Evolutionary conservation across 92 coral and sea anemone species (phyloP), one percentile per base, ranked within the genome.

Genomic region (Galaxea fascicularis): DNA sequence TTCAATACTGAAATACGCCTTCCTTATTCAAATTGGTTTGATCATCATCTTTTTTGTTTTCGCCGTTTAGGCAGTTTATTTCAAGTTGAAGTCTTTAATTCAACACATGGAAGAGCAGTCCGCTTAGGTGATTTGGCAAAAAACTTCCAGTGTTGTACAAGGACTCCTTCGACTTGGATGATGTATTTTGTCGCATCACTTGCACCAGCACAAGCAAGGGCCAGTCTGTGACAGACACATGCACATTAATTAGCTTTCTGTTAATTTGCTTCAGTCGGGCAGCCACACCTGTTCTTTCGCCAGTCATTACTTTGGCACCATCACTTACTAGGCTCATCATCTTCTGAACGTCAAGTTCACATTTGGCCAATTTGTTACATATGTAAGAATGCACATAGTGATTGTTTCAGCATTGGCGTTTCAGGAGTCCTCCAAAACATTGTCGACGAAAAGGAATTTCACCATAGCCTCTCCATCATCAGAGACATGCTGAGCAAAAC

Each of bases 401-500:
- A 79, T 79, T 79, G 84, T 79, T 28, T 79, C 62, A 49, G 84
- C 84, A 79, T 79, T 79, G 84, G 84, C 84, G 30, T 75, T 65
- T 26, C 44, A 79, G 84, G 75, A 79, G 75, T 65, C 75, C 75
- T 79, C 62, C 73, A 79, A n/a, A 65, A 79, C 84, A 65, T 79
- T 79, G 84, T 79, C 63, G 59, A 45, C 59, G 60, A 71, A 82
- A 64, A 82, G 53, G 53, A 82, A 65, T 67, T 82, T 82, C 76
- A 82, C 86, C 77, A 82, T 46, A 69, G 78, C 71, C 51, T 54
- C 80, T 35, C 80, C 80, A 31, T 75, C 67, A 75, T 75, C 66
- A 27, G 67, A 53, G 46, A 83, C 87, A 73, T 73, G 73, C 87
- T 73, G 71, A 60, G 70, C 79, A 83, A 83, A 73, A 54, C n/a